phyloP scores from a whole-genome alignment of 1,140 invertebrate species.

The Copidosoma floridanum region DNA sequence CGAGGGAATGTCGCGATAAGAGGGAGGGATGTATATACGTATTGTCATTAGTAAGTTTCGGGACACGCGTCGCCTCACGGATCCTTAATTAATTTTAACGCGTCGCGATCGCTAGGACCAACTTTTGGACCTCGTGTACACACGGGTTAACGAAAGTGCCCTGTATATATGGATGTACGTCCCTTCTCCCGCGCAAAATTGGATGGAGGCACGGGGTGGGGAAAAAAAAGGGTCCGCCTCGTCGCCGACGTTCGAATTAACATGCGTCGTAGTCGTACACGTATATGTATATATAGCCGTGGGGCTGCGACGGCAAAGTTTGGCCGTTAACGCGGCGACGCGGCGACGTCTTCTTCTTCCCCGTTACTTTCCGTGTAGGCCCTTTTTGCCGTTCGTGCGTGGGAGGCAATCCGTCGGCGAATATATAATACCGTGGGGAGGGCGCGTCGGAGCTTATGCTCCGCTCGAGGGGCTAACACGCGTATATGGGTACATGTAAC shows the following conservation, averaged over 20 bases:
- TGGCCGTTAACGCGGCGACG: conserved; percentile 2
- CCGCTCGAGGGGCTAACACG: too few species aligned
- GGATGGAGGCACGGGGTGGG: neutral
- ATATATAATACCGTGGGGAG: too few species aligned
- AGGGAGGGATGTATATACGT: conserved; percentile 13
- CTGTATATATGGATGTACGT: too few species aligned
- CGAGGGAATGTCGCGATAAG: neutral
- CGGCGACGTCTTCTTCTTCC: neutral
- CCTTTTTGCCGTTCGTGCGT: too few species aligned
- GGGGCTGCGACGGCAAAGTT: neutral
- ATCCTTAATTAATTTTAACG: conserved; percentile 30
- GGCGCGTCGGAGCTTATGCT: too few species aligned
- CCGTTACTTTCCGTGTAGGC: neutral
- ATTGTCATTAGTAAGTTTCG: conserved; percentile 31
- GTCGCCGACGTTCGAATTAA: conserved; percentile 19
- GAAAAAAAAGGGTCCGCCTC: neutral
- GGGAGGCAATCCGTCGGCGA: too few species aligned
- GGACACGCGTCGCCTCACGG: neutral
- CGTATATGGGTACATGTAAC: too few species aligned
- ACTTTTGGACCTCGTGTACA: conserved; percentile 25
- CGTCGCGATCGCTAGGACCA: conserved; percentile 20
- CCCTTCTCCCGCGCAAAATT: neutral
- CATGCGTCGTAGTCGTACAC: neutral
- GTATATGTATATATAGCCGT: too few species aligned
- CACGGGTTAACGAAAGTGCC: too few species aligned